Evolutionary conservation across 2,888 invertebrate species (phyloP).

Genomic region (Portevinia maculata): DNA sequence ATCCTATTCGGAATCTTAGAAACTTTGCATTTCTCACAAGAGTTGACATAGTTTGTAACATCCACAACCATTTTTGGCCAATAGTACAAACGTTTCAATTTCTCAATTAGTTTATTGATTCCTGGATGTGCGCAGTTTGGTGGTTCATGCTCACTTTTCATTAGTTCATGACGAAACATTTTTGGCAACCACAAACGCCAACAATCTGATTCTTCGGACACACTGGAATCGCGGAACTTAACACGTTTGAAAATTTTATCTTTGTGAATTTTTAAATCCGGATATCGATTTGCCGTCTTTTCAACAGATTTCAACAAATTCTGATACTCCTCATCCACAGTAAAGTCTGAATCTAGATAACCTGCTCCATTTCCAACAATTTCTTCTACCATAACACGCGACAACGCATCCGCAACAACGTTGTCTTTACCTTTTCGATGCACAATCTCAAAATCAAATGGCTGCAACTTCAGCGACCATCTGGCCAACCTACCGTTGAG

Average conservation of each 20-base stretch:
- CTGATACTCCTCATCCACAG: background rate
- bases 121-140: background rate
- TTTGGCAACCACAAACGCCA: background rate
- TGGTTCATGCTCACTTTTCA: background rate
- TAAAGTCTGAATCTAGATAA: background rate
- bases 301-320: background rate
- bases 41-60: background rate
- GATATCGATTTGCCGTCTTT: background rate
- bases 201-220: background rate
- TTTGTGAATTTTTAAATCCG: background rate
- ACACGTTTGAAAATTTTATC: background rate
- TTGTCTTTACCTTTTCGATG: background rate
- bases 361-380: background rate
- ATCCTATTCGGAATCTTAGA: background rate
- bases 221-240: background rate
- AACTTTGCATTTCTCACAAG: slow-evolving; percentile 1
- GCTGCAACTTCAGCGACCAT: background rate
- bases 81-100: background rate
- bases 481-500: background rate
- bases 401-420: slow-evolving; percentile 18
- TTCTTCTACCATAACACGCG: background rate
- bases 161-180: background rate
- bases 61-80: background rate
- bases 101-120: background rate
- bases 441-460: slow-evolving; percentile 3